phyloP scores from a whole-genome alignment of 2,797 vertebrate genomes.

The Sebastes wilsoni region DNA sequence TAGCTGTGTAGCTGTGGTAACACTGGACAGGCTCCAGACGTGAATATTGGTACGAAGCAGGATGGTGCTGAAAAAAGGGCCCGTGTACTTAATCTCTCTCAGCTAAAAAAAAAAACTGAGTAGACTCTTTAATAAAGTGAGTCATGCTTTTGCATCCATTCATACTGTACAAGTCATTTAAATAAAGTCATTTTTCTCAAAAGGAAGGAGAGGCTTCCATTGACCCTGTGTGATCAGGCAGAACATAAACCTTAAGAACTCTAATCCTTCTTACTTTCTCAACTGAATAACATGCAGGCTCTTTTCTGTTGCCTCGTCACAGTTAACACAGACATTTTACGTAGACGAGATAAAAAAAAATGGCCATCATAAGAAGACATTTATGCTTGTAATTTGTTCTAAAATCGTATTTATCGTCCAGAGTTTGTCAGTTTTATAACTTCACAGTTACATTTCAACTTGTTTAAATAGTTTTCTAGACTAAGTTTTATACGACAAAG shows the following conservation, averaged over 20 bases:
- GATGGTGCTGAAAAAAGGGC: neutral
- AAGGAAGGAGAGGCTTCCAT: neutral
- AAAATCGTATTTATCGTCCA: neutral
- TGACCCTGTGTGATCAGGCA: slow-evolving; percentile 33
- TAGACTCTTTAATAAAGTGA: slow-evolving; percentile 5
- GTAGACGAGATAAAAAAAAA: slow-evolving; percentile 5
- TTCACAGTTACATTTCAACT: neutral
- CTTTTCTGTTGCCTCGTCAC: slow-evolving; percentile 8
- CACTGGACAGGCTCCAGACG: neutral
- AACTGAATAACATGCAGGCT: slow-evolving; percentile 29
- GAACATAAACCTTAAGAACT: slow-evolving; percentile 47
- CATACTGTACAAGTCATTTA: slow-evolving; percentile 12
- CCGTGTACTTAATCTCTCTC: neutral
- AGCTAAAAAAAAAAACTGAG: neutral
- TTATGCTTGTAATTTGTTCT: neutral
- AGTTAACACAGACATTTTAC: slow-evolving; percentile 8
- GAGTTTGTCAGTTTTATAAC: neutral
- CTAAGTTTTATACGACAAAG: neutral
- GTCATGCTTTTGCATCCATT: slow-evolving; percentile 14
- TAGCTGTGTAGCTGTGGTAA: neutral
- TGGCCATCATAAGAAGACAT: neutral
- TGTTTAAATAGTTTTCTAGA: neutral
- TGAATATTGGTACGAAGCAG: neutral
- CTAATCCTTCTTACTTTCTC: slow-evolving; percentile 36
- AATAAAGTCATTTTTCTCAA: slow-evolving; percentile 26